These are phyloP conservation scores for Anguilla obscura DNA, from an alignment of 2,797 vertebrate genomes.

Conservation along the genomic window DNA sequence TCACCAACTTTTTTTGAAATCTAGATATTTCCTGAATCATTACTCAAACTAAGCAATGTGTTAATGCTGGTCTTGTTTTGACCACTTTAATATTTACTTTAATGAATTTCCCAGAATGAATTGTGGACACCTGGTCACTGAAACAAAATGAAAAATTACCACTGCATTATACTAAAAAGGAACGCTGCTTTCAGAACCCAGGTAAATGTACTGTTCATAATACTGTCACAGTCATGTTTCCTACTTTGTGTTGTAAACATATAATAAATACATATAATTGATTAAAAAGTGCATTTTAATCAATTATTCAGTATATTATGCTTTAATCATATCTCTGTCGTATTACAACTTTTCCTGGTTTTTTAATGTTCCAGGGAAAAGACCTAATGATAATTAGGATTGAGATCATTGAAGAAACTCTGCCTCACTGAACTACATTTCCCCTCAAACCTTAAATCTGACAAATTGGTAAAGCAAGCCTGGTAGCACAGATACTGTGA, in stretches of 20 bases:
- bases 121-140: not conserved
- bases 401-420: not conserved
- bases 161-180: no score
- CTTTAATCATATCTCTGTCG: no score
- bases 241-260: no score
- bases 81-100: not conserved
- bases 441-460: not conserved
- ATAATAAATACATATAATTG: no score
- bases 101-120: not conserved
- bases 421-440: not conserved
- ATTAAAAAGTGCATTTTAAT: no score
- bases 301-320: no score
- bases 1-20: not conserved
- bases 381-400: no score
- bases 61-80: not conserved
- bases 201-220: no score
- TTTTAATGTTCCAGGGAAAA: no score
- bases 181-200: no score
- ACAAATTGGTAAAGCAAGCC: not conserved
- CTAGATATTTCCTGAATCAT: constrained; percentile 1
- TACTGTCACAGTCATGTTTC: no score
- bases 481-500: not conserved
- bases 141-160: not conserved
- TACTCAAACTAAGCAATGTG: not conserved
- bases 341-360: no score